Base-by-base conservation (phyloP, 2,888 invertebrate genomes). In the Scaptomyza reducta region DNA sequence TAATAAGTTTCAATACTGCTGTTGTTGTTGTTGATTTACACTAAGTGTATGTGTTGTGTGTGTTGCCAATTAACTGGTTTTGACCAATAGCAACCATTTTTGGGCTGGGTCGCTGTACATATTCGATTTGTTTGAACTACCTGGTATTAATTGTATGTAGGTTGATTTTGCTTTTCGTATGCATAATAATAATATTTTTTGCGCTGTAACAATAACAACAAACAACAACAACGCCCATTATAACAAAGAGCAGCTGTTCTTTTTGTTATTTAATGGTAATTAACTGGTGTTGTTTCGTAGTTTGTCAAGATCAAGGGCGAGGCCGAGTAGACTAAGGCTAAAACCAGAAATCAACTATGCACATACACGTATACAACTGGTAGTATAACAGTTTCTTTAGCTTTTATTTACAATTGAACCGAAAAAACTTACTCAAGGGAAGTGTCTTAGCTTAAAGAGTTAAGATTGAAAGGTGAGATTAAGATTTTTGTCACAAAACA, bases 301-400 rank as follows among this genome's bases (percentile, higher is more conserved):
- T 85, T 16, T 78, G 85, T 78, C 82, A 82, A 82, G 87, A 82
- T 82, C 82, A 82, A 82, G 88, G 82, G 81, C 82, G 16, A 51
- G 58, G 49, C 56, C 68, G 68, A 57, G 64, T 79, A 68, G 79
- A 67, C 74, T 62, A 69, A 70, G 57, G 64, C 58, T 59, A 10
- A 16, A 40, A 40, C 35, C 38, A 40, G 7, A 40, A 40, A 40
- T 16, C 40, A 31, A 31, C 3, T 1, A 29, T 29, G 9, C 29
- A 29, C 9, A 29, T 9, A 29, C 1, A 29, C 29, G 5, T 14
- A 14, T 14, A 6, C 27, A 38, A 14, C 38, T 38, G 38, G n/a
- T n/a, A 35, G 38, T 18, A 41, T 18, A 18, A 41, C 41, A 31
- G 31, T 31, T 31, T 27, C 0, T 7, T 4, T 7, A 27, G 27